These are phyloP conservation scores for Lasaia peninsularis DNA, from an alignment of 1,140 invertebrate species.

Conservation along the genomic window DNA sequence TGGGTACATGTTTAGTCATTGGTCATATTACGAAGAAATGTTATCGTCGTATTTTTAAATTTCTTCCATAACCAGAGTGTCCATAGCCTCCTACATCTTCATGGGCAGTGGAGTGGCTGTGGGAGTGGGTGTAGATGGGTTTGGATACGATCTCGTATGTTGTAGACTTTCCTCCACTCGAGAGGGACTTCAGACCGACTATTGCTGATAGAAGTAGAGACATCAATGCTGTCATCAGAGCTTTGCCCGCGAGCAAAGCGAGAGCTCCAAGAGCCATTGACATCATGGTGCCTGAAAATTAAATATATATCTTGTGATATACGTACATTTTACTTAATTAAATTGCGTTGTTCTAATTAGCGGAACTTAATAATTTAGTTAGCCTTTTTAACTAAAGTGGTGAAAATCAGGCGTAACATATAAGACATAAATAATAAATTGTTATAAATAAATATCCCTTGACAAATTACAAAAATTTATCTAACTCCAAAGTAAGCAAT, in stretches of 20 bases:
- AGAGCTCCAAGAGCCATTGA: constrained; percentile 86
- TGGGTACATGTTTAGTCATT: too few relatives aligned
- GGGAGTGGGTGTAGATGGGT: constrained; percentile 84
- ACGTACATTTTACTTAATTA: too few relatives aligned
- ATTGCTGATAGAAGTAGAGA: constrained; percentile 87
- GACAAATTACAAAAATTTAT: too few relatives aligned
- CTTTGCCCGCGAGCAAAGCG: constrained; percentile 89
- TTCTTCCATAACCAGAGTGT: constrained; percentile 79
- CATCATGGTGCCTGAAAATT: constrained; percentile 81
- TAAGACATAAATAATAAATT: too few relatives aligned
- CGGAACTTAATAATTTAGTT: too few relatives aligned
- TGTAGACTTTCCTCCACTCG: constrained; percentile 83
- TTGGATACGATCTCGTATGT: constrained; percentile 91
- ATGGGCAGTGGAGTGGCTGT: constrained; percentile 83
- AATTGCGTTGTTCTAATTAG: too few relatives aligned
- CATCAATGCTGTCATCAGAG: constrained; percentile 89
- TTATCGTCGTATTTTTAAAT: constrained; percentile 48
- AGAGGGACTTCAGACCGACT: constrained; percentile 85
- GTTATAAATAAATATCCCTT: too few relatives aligned
- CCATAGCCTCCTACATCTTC: constrained; percentile 82
- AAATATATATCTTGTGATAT: background rate
- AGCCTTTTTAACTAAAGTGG: too few relatives aligned
- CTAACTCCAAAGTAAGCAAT: too few relatives aligned
- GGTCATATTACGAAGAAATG: background rate
- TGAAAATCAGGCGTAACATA: too few relatives aligned